Evolutionary conservation across 2,113 vertebrate species (phyloP).

Genomic region (Neodontobutis hainanensis): DNA sequence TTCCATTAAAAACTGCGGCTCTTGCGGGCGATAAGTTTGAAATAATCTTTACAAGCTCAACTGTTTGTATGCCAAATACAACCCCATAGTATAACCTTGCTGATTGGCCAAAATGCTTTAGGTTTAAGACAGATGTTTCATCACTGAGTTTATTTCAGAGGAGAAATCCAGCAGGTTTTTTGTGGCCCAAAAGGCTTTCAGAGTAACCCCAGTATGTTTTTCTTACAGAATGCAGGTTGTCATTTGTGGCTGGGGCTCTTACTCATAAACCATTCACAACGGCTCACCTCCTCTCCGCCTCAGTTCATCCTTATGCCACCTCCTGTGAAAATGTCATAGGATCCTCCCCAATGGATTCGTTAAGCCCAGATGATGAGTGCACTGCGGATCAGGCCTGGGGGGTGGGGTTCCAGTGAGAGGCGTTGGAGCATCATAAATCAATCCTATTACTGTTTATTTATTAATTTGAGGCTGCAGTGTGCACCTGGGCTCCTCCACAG

Average conservation of each 20-base stretch:
- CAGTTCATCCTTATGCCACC: slow-evolving; percentile 34
- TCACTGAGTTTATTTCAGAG: too few relatives aligned
- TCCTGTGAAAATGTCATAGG: slow-evolving; percentile 58
- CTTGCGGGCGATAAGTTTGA: too few relatives aligned
- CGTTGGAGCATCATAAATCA: slow-evolving; percentile 60
- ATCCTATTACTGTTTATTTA: slow-evolving; percentile 67
- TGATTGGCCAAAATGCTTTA: too few relatives aligned
- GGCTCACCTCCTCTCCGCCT: not conserved
- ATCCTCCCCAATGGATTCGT: slow-evolving; percentile 59
- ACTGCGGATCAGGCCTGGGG: not conserved
- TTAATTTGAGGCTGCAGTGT: slow-evolving; percentile 60
- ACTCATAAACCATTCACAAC: slow-evolving; percentile 26
- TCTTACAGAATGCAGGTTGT: slow-evolving; percentile 4
- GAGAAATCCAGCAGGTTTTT: not conserved
- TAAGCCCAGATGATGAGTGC: slow-evolving; percentile 41
- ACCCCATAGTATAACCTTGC: too few relatives aligned
- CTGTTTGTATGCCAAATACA: too few relatives aligned
- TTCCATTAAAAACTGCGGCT: too few relatives aligned
- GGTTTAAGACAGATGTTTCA: too few relatives aligned
- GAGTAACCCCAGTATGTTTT: not conserved
- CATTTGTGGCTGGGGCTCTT: not conserved
- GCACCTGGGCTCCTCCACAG: slow-evolving; percentile 59
- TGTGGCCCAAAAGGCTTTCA: not conserved
- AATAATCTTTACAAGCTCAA: too few relatives aligned
- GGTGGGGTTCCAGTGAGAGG: slow-evolving; percentile 16